Percentiles rank a stretch among this genome's conserved stretches.
These are phyloP conservation scores for Drosophila gunungcola DNA, from an alignment of 1,140 invertebrate species.

Conservation along the genomic window DNA sequence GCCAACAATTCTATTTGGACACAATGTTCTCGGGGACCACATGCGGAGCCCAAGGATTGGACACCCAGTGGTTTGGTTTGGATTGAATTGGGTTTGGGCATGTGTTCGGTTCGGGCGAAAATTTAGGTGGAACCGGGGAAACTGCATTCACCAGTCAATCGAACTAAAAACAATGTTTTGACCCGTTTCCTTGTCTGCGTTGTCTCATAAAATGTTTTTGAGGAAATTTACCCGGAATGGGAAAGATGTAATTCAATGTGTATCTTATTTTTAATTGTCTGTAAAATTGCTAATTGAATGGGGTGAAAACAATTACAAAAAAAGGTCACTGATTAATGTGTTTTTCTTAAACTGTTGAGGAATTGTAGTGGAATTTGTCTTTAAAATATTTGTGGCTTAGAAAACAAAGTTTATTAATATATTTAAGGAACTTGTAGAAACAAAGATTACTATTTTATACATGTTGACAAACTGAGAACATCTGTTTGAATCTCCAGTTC, in stretches of 20 bases:
- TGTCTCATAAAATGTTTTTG: constrained; percentile 24
- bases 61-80: constrained; percentile 15
- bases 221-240: neutral
- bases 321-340: neutral
- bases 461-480: no score
- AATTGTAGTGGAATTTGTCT: neutral
- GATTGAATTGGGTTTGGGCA: constrained; percentile 4
- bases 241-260: constrained; percentile 17
- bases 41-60: constrained; percentile 56
- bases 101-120: constrained; percentile 27
- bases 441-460: no score
- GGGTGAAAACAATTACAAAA: constrained; percentile 2
- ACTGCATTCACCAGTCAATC: constrained; percentile 33
- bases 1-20: constrained; percentile 82
- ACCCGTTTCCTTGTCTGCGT: constrained; percentile 4
- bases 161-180: constrained; percentile 26
- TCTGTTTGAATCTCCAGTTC: neutral
- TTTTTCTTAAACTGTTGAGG: neutral
- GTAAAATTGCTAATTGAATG: constrained; percentile 7
- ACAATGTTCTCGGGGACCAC: constrained; percentile 65
- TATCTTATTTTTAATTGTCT: constrained; percentile 27
- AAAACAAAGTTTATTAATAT: no score
- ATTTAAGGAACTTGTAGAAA: no score
- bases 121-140: constrained; percentile 3
- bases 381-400: neutral